Conservation (phyloP, 2,888 invertebrate genomes). For the Kryphioiulus occultus region DNA sequence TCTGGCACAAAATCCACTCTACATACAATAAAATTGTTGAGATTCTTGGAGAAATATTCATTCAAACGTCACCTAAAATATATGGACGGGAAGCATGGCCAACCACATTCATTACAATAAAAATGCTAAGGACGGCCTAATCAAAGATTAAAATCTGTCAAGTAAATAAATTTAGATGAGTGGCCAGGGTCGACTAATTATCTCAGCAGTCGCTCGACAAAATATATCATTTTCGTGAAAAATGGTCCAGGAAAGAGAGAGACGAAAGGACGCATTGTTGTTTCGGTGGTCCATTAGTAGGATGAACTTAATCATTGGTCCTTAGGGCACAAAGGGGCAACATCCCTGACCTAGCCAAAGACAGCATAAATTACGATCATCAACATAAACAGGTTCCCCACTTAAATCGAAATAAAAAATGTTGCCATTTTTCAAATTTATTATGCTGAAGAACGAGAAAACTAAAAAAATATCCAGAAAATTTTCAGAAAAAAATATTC, state of each 20-base stretch:
- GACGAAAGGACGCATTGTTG: not conserved
- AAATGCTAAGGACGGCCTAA: slow-evolving; percentile 36
- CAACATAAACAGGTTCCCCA: not conserved
- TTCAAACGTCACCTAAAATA: not conserved
- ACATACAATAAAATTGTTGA: slow-evolving; percentile 22
- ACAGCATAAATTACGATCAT: not conserved
- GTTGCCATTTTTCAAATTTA: not conserved
- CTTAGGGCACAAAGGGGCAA: not conserved
- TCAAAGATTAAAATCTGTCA: slow-evolving; percentile 40
- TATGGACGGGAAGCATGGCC: not conserved
- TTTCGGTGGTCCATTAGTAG: not conserved
- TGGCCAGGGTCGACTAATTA: slow-evolving; percentile 37
- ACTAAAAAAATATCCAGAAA: not conserved
- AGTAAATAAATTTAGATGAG: slow-evolving; percentile 40
- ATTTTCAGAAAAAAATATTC: no score
- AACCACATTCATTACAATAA: slow-evolving; percentile 17
- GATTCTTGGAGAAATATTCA: slow-evolving; percentile 14
- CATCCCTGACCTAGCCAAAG: not conserved
- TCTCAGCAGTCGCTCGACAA: slow-evolving; percentile 33
- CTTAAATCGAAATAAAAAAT: not conserved
- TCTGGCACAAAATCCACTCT: slow-evolving; percentile 27
- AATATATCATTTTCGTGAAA: slow-evolving; percentile 28
- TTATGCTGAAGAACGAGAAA: not conserved
- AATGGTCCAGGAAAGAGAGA: slow-evolving; percentile 1
- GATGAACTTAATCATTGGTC: slow-evolving; percentile 8